Percentiles rank a stretch among this genome's conserved stretches.
phyloP scores from a whole-genome alignment of 2,888 invertebrate genomes.

The Pheosia tremula region DNA sequence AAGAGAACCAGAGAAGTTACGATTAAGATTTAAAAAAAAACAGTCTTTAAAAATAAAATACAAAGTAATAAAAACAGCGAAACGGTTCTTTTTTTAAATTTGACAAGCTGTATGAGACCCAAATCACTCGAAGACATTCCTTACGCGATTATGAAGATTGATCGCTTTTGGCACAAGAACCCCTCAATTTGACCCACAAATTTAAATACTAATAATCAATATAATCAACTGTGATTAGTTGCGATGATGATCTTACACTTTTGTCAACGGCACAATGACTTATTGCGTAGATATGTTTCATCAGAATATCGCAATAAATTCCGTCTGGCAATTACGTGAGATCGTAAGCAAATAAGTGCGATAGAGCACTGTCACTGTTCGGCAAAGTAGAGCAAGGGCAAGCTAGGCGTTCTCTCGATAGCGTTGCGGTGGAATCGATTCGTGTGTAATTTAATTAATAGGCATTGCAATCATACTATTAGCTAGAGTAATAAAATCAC shows the following conservation, averaged over 20 bases:
- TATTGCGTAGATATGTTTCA: constrained; percentile 29
- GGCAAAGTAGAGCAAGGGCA: constrained; percentile 4
- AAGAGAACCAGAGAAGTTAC: background rate
- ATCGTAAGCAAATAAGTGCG: constrained; percentile 4
- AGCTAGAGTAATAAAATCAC: too few relatives aligned
- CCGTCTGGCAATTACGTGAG: background rate
- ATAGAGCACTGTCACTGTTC: constrained; percentile 1
- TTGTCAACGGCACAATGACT: constrained; percentile 36
- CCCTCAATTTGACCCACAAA: too few relatives aligned
- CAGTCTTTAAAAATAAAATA: too few relatives aligned
- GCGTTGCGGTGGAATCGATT: background rate
- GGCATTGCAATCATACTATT: background rate
- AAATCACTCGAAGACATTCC: too few relatives aligned
- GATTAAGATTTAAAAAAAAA: too few relatives aligned
- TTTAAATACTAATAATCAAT: background rate
- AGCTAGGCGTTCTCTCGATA: background rate
- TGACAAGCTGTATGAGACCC: too few relatives aligned
- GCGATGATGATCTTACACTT: constrained; percentile 14
- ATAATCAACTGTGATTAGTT: constrained; percentile 33
- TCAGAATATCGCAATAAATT: constrained; percentile 19
- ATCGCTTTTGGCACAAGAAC: too few relatives aligned
- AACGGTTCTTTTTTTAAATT: background rate
- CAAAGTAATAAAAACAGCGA: background rate
- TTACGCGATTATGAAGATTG: too few relatives aligned
- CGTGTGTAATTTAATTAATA: constrained; percentile 3